Evolutionary conservation across 2,797 vertebrate species (phyloP), one percentile per base, ranked within the genome.

Genomic region (Spondyliosoma cantharus): DNA sequence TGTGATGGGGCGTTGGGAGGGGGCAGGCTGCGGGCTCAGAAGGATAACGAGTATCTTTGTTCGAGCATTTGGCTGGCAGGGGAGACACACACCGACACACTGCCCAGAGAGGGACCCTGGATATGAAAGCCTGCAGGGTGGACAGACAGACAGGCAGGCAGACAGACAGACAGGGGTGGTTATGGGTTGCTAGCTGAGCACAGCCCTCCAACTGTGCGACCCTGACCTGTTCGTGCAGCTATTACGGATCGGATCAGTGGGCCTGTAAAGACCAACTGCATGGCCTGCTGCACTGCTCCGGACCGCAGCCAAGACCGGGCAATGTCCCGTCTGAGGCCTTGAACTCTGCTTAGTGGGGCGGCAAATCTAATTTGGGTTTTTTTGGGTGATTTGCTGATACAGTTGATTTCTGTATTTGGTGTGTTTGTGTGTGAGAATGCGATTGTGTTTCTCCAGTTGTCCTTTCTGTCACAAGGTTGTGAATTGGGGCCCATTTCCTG

Each of bases 401-500:
- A 71, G n/a, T 67, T 52, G 20, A 73, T 87, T 68, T 86, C 42
- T 80, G 56, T 29, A 22, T 76, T 60, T 59, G 15, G 17, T 45
- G 3, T 59, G 45, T 66, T 60, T 66, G 53, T 58, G 32, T 58
- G 43, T 25, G 20, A 48, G 42, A 37, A 19, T 75, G 22, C 53
- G 48, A 37, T 20, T 67, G 54, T 81, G 65, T 82, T 80, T 66
- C 65, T 79, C 48, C 86, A 86, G 74, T 85, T 90, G 89, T 88
- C 71, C 60, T 76, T 81, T 90, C 71, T 86, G 69, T 82, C 92
- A 92, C 86, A 60, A 50, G 49, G 63, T 74, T 91, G 90, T 90
- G 87, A 94, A 94, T 88, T 70, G 79, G 57, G 74, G 78, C 32
- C 80, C 67, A 68, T 93, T 94, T 94, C 93, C 92, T 94, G 89